Percentiles rank a stretch among this genome's conserved stretches.
These are phyloP conservation scores for Liasis olivaceus DNA, from an alignment of 2,797 vertebrate species.

Conservation along the genomic window DNA sequence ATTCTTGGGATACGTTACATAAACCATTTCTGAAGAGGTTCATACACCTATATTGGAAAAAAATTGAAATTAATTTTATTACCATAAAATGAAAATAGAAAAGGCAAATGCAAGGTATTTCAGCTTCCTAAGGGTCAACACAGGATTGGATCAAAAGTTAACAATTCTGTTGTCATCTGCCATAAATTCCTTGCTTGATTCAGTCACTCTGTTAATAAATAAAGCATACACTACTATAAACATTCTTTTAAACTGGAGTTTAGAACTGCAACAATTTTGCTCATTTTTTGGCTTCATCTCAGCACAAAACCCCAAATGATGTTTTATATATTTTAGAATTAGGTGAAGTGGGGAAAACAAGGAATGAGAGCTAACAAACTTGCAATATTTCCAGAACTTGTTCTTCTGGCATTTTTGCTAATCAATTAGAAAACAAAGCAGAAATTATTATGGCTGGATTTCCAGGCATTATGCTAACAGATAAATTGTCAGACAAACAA, in stretches of 20 bases:
- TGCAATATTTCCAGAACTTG: neutral
- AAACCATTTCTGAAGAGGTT: conserved; percentile 32
- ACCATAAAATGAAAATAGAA: conserved; percentile 10
- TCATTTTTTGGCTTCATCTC: neutral
- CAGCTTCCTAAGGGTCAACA: neutral
- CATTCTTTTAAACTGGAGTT: neutral
- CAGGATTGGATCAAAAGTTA: neutral
- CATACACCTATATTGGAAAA: conserved; percentile 33
- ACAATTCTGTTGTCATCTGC: neutral
- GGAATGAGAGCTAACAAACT: neutral
- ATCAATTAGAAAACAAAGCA: neutral
- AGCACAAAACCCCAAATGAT: neutral
- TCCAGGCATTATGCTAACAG: neutral
- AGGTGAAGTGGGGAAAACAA: neutral
- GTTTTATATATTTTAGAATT: neutral
- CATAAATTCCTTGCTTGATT: neutral
- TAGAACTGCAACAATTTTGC: neutral
- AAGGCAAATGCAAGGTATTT: neutral
- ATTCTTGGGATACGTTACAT: conserved; percentile 8
- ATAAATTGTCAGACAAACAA: neutral
- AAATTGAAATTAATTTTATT: conserved; percentile 19
- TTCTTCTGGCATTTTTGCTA: neutral
- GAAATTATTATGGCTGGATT: neutral
- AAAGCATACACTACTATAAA: neutral
- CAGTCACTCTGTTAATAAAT: neutral